These are phyloP conservation scores for Lasiommata megera DNA, from an alignment of 2,888 invertebrate genomes.

Conservation along the genomic window DNA sequence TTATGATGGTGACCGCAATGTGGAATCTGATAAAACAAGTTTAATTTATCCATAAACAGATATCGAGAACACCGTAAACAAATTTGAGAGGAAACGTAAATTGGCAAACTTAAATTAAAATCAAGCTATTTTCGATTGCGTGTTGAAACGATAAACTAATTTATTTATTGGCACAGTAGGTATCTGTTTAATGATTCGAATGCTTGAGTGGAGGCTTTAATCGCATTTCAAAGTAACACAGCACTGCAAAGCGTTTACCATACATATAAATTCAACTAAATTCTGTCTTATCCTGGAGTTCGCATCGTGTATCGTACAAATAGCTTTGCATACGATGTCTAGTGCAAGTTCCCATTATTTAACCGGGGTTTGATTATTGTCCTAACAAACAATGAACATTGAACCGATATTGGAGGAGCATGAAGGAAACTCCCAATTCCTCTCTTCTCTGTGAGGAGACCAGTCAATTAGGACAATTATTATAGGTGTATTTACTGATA, in stretches of 20 bases:
- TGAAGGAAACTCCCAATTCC: too few species aligned
- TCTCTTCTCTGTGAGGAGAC: too few species aligned
- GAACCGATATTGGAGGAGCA: too few species aligned
- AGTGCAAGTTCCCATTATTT: not conserved
- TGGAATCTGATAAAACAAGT: slow-evolving; percentile 6
- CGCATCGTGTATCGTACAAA: not conserved
- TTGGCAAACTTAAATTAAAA: slow-evolving; percentile 41
- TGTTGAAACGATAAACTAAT: slow-evolving; percentile 31
- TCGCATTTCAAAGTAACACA: slow-evolving; percentile 5
- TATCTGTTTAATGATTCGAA: not conserved
- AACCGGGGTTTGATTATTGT: not conserved
- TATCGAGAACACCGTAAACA: slow-evolving; percentile 32
- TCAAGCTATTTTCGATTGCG: slow-evolving; percentile 37
- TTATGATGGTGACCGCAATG: too few species aligned
- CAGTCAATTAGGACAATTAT: too few species aligned
- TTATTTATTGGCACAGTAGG: slow-evolving; percentile 22
- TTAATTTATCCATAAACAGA: slow-evolving; percentile 34
- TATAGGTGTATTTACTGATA: too few species aligned
- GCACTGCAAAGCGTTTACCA: slow-evolving; percentile 5
- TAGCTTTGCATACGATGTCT: not conserved
- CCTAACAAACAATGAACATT: not conserved
- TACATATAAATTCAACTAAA: slow-evolving; percentile 1
- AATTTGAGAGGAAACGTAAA: slow-evolving; percentile 38
- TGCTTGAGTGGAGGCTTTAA: not conserved
- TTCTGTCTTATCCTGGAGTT: not conserved